Base-by-base conservation (phyloP, 2,797 vertebrate genomes). In the Spinus olivaceus region DNA sequence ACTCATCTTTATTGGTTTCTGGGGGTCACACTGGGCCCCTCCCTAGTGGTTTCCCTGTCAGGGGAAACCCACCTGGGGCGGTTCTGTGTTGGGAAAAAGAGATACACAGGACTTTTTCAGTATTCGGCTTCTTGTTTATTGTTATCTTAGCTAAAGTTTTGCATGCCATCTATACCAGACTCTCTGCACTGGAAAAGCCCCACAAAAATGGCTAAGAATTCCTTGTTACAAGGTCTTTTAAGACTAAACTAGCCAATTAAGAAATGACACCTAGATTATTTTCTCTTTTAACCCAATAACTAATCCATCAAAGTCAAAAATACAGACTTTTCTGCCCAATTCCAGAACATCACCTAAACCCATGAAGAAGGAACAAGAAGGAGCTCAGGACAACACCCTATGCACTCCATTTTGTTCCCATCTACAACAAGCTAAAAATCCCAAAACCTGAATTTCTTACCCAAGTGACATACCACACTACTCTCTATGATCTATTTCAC, bases 301-400 rank as follows among this genome's bases (percentile, higher is more conserved):
- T 53, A 12, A 53, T 53, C 30, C 19, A 19, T n/a, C 6, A 0
- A 32, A n/a, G 30, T 19, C 12, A 0, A 1, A 30, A 53, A n/a
- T n/a, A 12, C 0, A 4, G 20, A 21, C 51, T 53, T 53, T 53
- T 53, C 30, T n/a, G 6, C 12, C 51, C 30, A 53, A 14, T n/a
- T n/a, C 25, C 30, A 53, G 19, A 32, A 21, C 5, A 53, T 21
- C 32, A 21, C 8, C 20, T 12, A 53, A 53, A n/a, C 32, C 30
- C 51, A n/a, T 21, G 51, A 53, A n/a, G 51, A 53, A 32, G 51
- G 51, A 53, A 30, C 18, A 11, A 51, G 17, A 53, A 53, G 30
- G 30, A 53, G 51, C 20, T 21, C 8, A 2, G 51, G 51, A 53
- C 32, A 8, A 53, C 30, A 22, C 12, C 20, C 51, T 53, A n/a